A percentile compares a stretch with the other conserved stretches of the same genome.
Evolutionary conservation across 2,797 vertebrate genomes (phyloP).

Genomic region (Labeo calbasu): DNA sequence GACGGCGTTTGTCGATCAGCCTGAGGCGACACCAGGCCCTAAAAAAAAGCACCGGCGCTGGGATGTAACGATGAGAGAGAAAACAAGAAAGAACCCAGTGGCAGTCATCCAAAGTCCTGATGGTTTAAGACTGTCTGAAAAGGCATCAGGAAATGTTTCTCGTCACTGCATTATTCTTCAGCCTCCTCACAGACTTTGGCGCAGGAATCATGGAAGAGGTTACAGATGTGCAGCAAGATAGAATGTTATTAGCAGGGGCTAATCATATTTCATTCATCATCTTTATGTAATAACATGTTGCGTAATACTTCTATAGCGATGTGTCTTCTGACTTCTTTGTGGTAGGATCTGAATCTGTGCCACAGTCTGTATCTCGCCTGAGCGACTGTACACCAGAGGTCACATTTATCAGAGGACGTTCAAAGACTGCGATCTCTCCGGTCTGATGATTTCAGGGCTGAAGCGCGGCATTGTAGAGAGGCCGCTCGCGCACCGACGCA

Average conservation of each 20-base stretch:
- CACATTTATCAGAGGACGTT: conserved; percentile 32
- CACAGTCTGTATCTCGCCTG: conserved; percentile 4
- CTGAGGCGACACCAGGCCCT: conserved; percentile 58
- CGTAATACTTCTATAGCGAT: neutral
- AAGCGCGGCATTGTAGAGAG: conserved; percentile 37
- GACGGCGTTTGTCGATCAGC: conserved; percentile 46
- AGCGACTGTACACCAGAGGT: conserved; percentile 1
- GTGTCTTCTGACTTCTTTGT: conserved; percentile 20
- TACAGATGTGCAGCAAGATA: neutral
- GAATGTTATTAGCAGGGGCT: neutral
- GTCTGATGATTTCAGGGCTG: conserved; percentile 34
- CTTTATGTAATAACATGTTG: neutral
- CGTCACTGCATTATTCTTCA: conserved; percentile 57
- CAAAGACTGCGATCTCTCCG: conserved; percentile 19
- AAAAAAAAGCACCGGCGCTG: conserved; percentile 26
- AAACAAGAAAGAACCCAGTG: conserved; percentile 49
- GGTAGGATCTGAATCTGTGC: conserved; percentile 1
- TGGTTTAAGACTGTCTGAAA: conserved; percentile 50
- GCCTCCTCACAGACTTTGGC: conserved; percentile 38
- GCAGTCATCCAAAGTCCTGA: conserved; percentile 54
- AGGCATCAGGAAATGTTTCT: conserved; percentile 58
- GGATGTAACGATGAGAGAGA: conserved; percentile 26
- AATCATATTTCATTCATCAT: conserved; percentile 3
- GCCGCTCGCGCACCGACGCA: conserved; percentile 13
- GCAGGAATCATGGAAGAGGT: conserved; percentile 44